phyloP scores from a whole-genome alignment of 2,113 vertebrate genomes.

The Charadrius vociferus region DNA sequence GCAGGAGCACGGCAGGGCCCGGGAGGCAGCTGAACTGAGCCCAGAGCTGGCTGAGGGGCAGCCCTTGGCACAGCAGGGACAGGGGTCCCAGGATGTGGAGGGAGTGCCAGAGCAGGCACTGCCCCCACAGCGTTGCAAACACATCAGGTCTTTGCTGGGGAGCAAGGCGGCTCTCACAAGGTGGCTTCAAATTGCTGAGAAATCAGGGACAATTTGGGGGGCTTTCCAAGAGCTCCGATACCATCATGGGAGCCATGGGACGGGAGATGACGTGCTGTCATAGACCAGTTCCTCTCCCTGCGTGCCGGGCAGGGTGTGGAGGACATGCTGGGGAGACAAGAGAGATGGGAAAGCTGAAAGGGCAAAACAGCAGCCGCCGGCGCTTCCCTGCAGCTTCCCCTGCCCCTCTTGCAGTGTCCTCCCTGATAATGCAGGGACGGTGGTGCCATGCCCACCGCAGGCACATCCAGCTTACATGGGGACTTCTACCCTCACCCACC shows the following conservation, averaged over 20 bases:
- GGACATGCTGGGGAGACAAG: neutral
- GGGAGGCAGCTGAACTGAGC: neutral
- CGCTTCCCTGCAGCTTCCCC: neutral
- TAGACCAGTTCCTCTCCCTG: neutral
- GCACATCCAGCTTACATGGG: neutral
- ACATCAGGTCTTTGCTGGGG: neutral
- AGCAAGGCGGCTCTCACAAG: fast-evolving
- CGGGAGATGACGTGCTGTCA: neutral
- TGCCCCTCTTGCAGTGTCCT: neutral
- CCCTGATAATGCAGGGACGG: neutral
- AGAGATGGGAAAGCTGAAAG: neutral
- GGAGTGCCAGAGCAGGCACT: neutral
- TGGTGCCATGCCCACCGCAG: neutral
- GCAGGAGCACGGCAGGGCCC: neutral
- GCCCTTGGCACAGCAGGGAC: neutral
- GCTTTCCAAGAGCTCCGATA: neutral
- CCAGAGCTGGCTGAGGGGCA: neutral
- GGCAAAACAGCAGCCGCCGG: neutral
- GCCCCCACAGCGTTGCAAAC: fast-evolving
- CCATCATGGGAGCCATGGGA: neutral
- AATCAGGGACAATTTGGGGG: neutral
- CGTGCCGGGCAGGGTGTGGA: neutral
- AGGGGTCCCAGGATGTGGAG: neutral
- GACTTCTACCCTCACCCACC: neutral
- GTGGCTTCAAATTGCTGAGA: neutral